Percentiles rank a stretch among this genome's conserved stretches.
These are phyloP conservation scores for Willowsia nigromaculata DNA, from an alignment of 2,888 invertebrate genomes.

Conservation along the genomic window DNA sequence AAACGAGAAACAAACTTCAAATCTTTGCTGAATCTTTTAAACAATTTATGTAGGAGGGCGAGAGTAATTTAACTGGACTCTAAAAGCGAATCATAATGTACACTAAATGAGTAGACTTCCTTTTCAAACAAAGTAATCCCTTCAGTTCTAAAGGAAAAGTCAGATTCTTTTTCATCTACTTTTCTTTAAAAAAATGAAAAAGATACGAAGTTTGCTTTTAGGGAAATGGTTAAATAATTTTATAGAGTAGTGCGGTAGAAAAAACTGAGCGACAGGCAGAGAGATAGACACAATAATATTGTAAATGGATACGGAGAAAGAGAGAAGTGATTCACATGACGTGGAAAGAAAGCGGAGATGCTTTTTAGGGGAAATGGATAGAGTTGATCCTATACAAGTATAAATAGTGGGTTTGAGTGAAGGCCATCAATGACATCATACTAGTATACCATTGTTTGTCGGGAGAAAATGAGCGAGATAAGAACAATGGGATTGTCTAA, in stretches of 20 bases:
- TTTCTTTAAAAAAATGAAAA: background rate
- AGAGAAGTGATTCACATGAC: background rate
- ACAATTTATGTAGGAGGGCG: slow-evolving; percentile 11
- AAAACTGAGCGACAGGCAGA: background rate
- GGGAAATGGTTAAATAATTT: background rate
- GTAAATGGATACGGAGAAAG: background rate
- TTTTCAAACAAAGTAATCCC: no score
- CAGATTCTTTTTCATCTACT: background rate
- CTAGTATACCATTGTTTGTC: slow-evolving; percentile 5
- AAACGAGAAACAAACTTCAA: background rate
- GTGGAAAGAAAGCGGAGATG: background rate
- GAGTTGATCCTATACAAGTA: background rate
- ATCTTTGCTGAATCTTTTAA: slow-evolving; percentile 49
- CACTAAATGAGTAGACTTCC: background rate
- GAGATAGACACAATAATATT: slow-evolving; percentile 24
- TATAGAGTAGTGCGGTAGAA: background rate
- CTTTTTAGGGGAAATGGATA: slow-evolving; percentile 8
- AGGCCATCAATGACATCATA: slow-evolving; percentile 32
- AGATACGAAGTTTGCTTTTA: background rate
- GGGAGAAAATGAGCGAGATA: slow-evolving; percentile 31
- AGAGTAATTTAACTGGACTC: slow-evolving; percentile 10
- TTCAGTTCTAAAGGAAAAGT: background rate
- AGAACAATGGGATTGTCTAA: background rate
- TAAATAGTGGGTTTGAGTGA: slow-evolving; percentile 25
- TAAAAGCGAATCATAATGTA: background rate